Evolutionary conservation across 2,888 invertebrate species (phyloP).

Genomic region (Eurytoma adleriae): DNA sequence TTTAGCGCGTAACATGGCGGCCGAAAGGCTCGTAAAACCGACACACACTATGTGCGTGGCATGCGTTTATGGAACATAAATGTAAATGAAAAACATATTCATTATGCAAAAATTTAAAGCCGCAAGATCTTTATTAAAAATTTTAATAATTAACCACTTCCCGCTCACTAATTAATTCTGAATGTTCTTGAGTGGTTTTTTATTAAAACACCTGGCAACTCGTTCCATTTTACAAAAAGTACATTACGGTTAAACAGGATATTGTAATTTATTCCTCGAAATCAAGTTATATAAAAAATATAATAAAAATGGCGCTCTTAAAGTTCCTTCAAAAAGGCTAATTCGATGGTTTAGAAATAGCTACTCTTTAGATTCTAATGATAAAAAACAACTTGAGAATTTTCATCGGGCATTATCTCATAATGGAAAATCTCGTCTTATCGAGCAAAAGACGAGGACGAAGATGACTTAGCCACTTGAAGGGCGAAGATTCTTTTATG

Average conservation of each 20-base stretch:
- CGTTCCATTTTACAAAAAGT: no score
- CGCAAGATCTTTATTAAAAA: no score
- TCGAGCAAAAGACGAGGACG: background rate
- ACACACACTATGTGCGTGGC: background rate
- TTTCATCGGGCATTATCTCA: background rate
- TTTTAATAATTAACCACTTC: no score
- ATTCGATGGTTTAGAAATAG: no score
- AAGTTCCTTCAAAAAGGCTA: background rate
- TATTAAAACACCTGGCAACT: no score
- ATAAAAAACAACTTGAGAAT: background rate
- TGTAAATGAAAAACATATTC: constrained; percentile 25
- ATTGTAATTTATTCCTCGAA: no score
- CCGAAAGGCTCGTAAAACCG: constrained; percentile 20
- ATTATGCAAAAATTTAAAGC: background rate
- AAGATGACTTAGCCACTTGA: background rate
- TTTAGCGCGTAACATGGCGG: constrained; percentile 8
- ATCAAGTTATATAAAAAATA: no score
- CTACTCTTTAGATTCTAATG: background rate
- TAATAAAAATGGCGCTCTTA: background rate
- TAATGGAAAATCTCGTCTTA: constrained; percentile 22
- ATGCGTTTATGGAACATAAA: constrained; percentile 14
- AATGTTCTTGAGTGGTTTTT: no score
- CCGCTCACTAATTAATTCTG: no score
- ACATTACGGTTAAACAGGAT: no score
- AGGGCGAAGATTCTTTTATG: constrained; percentile 39